Conservation (phyloP, 2,888 invertebrate genomes). For the Sclerodermus sp. region DNA sequence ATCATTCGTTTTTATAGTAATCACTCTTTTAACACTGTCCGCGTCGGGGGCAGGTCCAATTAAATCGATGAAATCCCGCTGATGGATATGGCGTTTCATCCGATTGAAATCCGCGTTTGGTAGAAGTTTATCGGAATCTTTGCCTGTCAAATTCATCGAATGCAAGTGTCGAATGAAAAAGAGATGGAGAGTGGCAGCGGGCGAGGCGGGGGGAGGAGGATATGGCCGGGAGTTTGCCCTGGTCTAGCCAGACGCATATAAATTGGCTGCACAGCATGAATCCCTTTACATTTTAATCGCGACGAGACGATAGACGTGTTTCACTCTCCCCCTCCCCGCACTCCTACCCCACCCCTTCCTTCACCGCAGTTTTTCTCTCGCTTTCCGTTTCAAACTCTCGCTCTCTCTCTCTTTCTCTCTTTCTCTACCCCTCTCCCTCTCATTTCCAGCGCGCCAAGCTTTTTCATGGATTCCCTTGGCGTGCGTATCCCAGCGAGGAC, state of each 20-base stretch:
- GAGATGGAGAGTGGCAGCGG: background rate
- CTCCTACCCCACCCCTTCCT: slow-evolving; percentile 8
- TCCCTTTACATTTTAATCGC: slow-evolving; percentile 38
- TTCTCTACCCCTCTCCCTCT: slow-evolving; percentile 6
- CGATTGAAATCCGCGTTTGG: too few species aligned
- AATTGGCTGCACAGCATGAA: slow-evolving; percentile 35
- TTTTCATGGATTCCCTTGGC: too few species aligned
- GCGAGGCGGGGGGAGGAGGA: background rate
- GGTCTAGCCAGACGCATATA: slow-evolving; percentile 36
- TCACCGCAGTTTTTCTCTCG: slow-evolving; percentile 1
- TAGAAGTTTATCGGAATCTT: too few species aligned
- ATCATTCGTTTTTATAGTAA: background rate
- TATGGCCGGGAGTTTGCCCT: slow-evolving; percentile 23
- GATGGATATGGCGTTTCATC: too few species aligned
- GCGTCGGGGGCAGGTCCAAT: too few species aligned
- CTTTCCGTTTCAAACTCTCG: slow-evolving; percentile 2
- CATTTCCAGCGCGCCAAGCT: background rate
- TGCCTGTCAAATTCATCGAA: slow-evolving; percentile 15
- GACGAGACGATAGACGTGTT: slow-evolving; percentile 1
- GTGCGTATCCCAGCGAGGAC: too few species aligned
- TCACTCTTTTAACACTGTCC: too few species aligned
- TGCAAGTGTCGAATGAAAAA: slow-evolving; percentile 5
- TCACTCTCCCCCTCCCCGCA: background rate
- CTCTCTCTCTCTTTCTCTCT: slow-evolving; percentile 7
- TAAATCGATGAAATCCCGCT: too few species aligned